Base-by-base conservation (phyloP, 35 echinoderm and acorn worm genomes). In the Ophioderma brevispina region DNA sequence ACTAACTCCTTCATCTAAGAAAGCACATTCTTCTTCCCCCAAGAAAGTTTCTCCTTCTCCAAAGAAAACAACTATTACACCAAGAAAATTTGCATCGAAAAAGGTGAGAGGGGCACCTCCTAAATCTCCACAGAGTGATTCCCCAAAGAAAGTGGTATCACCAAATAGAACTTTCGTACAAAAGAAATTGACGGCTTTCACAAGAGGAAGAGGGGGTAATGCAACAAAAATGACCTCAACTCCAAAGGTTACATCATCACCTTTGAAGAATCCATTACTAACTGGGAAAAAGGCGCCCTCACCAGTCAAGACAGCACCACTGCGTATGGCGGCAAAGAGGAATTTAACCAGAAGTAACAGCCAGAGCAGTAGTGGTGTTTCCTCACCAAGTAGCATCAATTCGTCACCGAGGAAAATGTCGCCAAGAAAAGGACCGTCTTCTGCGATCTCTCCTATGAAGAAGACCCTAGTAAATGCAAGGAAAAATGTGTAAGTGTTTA, bases 101-200 rank as follows among this genome's bases (percentile, higher is more conserved):
- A 52, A 85, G 55, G 70, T 37, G 35, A 37, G 83, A 64, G 13
- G 52, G 43, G 52, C 83, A 23, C 83, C 83, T 21, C 36, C 83
- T 37, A 85, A 85, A 55, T 83, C 81, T 15, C 83, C 83, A 0
- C 35, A 85, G 37, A 63, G 70, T 23, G 6, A 37, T 19, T 85
- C 83, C 13, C 35, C 83, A 18, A 70, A 70, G 59, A 70, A 70
- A 70, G 23, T 70, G 15, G 28, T 25, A 4, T 70, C 59, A 15
- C 59, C 59, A 18, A 70, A 70, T 25, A 70, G 59, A 30, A 70
- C 59, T 25, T 70, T 70, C 2, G 59, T 70, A 25, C 59, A 70
- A 70, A 70, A 70, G 59, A 70, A 70, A 70, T 30, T 70, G 59
- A 70, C 59, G 2, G 10, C 59, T 4, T 70, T 70, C n/a, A 30